Base-by-base conservation (phyloP, 2,888 invertebrate genomes). In the Caenorhabditis macrosperma region DNA sequence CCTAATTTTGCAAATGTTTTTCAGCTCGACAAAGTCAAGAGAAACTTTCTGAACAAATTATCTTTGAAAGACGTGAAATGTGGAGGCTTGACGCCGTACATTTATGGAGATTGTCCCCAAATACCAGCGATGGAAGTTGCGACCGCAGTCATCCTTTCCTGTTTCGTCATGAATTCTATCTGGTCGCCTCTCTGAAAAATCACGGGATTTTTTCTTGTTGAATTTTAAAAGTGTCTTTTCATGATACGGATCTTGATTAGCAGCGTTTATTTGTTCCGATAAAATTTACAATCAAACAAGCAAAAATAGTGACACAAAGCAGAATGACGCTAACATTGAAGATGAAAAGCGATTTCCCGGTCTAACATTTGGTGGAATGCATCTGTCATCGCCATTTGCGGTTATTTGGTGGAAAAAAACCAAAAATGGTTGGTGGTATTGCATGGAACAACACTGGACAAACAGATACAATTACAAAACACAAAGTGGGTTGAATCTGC, bases 81-180 rank as follows among this genome's bases (percentile, higher is more conserved):
- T 41, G 9, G 10, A 33, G 9, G 9, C 9, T 7, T 33, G 33
- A 2, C 17, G 10, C 12, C 33, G 30, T 60, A 79, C 79, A 30
- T 74, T 76, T 7, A 80, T 50, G 1, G 63, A 59, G 26, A 80
- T 76, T 4, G 80, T 80, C 61, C 80, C 80, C 26, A 72, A 26
- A 35, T 80, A 80, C 80, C 80, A 80, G 15, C 80, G 64, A 20
- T 80, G 75, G 17, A 33, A 76, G 30, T 41, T 15, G 33, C 76
- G 41, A 5, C 76, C 75, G 22, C 35, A 50, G 5, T 35, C 60
- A 54, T 75, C 75, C 10, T 41, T 52, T 57, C 69, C 75, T 17
- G 71, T 64, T 26, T 80, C 80, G 22, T 80, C 80, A 33, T 80
- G 80, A 44, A 80, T 46, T 71, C 80, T 54, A 15, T 80, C 80